Conservation (phyloP, 64 coral and sea anemone genomes). For the Astreopora myriophthalma region DNA sequence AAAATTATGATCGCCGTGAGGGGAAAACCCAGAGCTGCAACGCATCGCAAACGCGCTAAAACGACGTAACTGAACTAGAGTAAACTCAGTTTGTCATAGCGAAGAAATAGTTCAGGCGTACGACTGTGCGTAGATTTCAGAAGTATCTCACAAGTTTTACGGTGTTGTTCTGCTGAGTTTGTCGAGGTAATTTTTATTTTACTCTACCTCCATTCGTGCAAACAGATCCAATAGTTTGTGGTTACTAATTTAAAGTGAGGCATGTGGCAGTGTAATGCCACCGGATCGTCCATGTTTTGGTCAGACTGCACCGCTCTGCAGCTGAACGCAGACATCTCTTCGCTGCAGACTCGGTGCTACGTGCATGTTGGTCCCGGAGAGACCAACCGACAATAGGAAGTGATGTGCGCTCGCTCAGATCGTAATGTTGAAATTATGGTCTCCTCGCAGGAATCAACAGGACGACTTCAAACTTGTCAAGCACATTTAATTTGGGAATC, state of each 20-base stretch:
- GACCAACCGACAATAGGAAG: background rate
- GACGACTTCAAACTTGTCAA: background rate
- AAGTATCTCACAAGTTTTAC: background rate
- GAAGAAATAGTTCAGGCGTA: background rate
- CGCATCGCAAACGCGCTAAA: constrained; percentile 4
- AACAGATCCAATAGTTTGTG: background rate
- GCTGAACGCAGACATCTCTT: background rate
- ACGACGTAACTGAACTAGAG: background rate
- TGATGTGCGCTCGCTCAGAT: background rate
- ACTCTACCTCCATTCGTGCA: background rate
- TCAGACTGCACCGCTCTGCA: background rate
- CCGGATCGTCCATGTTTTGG: background rate
- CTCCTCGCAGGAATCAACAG: background rate
- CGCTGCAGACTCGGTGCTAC: no score
- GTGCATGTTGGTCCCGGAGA: background rate
- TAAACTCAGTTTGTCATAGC: background rate
- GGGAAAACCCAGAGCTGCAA: background rate
- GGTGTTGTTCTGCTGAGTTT: background rate
- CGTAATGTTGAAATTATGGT: background rate
- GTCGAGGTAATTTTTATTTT: background rate
- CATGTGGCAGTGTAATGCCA: background rate
- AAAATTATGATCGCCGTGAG: background rate
- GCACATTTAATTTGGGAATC: background rate
- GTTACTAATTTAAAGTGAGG: background rate
- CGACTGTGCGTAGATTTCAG: background rate